A percentile compares a stretch with the other conserved stretches of the same genome.
phyloP scores from a whole-genome alignment of 2,888 invertebrate species.

The Lymantria dispar region DNA sequence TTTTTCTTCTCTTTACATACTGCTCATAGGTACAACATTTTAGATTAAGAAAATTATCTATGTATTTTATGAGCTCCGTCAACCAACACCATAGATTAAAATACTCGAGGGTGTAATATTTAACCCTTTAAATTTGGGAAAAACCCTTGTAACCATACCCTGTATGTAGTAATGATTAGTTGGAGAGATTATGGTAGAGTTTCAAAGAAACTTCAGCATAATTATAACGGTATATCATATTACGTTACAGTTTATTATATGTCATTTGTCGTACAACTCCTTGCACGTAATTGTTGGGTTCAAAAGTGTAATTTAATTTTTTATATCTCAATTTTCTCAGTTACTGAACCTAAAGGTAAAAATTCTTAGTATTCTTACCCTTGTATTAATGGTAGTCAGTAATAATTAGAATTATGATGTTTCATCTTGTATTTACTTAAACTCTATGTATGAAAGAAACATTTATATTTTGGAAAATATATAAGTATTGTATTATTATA shows the following conservation, averaged over 20 bases:
- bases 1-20: no score
- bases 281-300: neutral
- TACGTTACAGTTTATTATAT: slow-evolving; percentile 27
- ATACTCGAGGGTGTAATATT: no score
- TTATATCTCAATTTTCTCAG: neutral
- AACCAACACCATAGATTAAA: no score
- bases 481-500: no score
- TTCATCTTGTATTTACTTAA: neutral
- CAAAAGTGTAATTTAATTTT: neutral
- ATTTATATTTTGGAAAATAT: no score
- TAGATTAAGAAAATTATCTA: no score
- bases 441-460: neutral
- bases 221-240: slow-evolving; percentile 19
- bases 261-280: neutral
- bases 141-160: no score
- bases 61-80: no score
- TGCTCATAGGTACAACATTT: no score
- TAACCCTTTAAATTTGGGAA: no score
- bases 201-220: neutral
- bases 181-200: neutral
- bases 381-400: neutral
- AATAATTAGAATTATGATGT: neutral
- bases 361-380: neutral
- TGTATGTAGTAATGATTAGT: no score
- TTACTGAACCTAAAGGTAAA: neutral